These are phyloP conservation scores for Eulemur mongoz DNA, from an alignment of 2,797 vertebrate genomes.

Conservation along the genomic window DNA sequence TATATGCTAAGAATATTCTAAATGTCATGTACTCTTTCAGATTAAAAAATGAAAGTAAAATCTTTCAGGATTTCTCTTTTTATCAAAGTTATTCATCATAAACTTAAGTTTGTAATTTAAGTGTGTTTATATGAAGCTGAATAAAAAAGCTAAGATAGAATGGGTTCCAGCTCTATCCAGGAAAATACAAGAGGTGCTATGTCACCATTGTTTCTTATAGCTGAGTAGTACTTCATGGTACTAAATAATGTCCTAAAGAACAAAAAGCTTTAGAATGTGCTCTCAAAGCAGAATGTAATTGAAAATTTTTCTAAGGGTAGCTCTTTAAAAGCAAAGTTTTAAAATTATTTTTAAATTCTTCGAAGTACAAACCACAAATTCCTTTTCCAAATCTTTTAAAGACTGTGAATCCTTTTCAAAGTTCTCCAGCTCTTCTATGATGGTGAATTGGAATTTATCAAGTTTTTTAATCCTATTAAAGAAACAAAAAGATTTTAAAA, in stretches of 20 bases:
- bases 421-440: conserved; percentile 90
- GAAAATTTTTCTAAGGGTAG: not conserved
- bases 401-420: conserved; percentile 90
- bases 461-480: conserved; percentile 89
- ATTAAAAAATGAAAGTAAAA: not conserved
- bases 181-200: too few relatives aligned
- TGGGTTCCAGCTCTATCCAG: too few relatives aligned
- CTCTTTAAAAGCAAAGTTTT: not conserved
- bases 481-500: conserved; percentile 53
- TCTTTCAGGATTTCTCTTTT: not conserved
- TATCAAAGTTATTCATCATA: not conserved
- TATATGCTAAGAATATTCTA: not conserved
- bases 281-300: not conserved
- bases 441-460: conserved; percentile 86
- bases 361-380: conserved; percentile 88
- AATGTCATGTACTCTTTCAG: not conserved
- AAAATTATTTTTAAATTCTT: not conserved
- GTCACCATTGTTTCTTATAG: too few relatives aligned
- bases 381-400: conserved; percentile 92
- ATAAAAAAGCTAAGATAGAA: not conserved
- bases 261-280: not conserved
- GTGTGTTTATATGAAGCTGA: not conserved
- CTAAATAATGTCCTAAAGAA: conserved; percentile 7
- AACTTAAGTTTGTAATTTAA: not conserved
- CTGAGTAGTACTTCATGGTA: too few relatives aligned